Conservation (phyloP, 2,113 vertebrate species). For the Peromyscus leucopus region DNA sequence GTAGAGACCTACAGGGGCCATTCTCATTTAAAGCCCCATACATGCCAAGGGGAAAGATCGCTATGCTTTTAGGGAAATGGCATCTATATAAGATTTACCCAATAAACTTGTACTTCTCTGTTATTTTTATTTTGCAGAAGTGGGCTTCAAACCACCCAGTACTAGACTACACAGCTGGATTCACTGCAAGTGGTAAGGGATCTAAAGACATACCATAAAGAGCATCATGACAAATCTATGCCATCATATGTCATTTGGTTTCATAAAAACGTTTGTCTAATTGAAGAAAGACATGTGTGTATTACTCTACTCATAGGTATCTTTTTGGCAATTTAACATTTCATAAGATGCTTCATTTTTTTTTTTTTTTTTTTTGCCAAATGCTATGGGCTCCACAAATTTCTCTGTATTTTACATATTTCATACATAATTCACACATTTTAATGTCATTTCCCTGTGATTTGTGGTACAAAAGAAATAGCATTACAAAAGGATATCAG, state of each 20-base stretch:
- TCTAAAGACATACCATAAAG: neutral
- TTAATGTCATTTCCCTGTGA: neutral
- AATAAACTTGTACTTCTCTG: neutral
- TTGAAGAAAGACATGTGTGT: neutral
- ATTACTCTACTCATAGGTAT: neutral
- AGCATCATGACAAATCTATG: neutral
- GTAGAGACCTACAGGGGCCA: rapidly evolving
- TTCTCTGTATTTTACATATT: neutral
- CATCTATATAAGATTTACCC: neutral
- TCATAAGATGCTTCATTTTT: neutral
- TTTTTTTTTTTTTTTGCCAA: neutral
- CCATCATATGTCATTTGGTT: neutral
- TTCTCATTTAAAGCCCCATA: neutral
- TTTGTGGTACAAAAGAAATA: neutral
- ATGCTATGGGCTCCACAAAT: neutral
- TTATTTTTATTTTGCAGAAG: neutral
- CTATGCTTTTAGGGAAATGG: neutral
- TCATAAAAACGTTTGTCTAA: neutral
- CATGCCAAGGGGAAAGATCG: neutral
- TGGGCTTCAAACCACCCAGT: neutral
- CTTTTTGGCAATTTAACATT: neutral
- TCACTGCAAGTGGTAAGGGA: neutral
- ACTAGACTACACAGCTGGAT: neutral
- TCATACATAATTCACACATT: neutral
- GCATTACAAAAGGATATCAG: neutral